Evolutionary conservation across 2,888 invertebrate species (phyloP).

Genomic region (Cosmopolites sordidus): DNA sequence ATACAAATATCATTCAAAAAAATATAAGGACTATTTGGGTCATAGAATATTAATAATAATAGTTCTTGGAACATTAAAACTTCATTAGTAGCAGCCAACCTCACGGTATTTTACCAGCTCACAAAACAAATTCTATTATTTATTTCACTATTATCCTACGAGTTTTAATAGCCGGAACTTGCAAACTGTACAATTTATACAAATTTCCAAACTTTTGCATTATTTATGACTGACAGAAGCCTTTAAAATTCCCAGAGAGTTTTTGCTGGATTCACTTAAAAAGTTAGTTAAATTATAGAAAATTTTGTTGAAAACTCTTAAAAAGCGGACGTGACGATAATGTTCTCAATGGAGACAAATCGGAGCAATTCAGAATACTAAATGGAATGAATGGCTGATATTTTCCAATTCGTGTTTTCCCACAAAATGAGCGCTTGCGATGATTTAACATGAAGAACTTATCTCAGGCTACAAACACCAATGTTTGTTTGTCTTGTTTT

Average conservation of each 20-base stretch:
- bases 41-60: too few species aligned
- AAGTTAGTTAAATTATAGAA: constrained; percentile 7
- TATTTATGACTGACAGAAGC: constrained; percentile 1
- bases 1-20: too few species aligned
- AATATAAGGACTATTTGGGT: too few species aligned
- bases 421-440: too few species aligned
- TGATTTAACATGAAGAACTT: too few species aligned
- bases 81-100: neutral
- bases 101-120: neutral
- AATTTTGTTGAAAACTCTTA: constrained; percentile 4
- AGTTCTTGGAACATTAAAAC: neutral
- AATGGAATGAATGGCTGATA: too few species aligned
- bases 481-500: too few species aligned
- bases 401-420: too few species aligned
- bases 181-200: constrained; percentile 6
- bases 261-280: constrained; percentile 7
- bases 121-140: constrained; percentile 3
- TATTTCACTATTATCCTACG: constrained; percentile 1
- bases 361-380: neutral
- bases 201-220: constrained; percentile 8
- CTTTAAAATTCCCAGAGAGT: constrained; percentile 1
- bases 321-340: constrained; percentile 2
- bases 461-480: too few species aligned
- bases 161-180: constrained; percentile 5
- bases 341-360: neutral